A percentile compares a stretch with the other conserved stretches of the same genome.
Evolutionary conservation across 2,113 vertebrate species (phyloP).

Genomic region (Orientallactaga bullata): DNA sequence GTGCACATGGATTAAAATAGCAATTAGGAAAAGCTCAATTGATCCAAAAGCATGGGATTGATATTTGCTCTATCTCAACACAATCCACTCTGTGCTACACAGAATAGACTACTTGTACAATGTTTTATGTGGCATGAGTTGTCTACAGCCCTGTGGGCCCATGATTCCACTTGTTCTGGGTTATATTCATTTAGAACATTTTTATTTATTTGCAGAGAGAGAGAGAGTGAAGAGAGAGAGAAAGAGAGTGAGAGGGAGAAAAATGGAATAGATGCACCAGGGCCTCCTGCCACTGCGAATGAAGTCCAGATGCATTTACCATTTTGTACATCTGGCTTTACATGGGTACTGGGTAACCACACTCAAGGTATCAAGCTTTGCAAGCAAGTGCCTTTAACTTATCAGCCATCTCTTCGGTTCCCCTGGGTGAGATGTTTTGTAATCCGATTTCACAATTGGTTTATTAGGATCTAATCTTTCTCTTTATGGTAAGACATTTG

Average conservation of each 20-base stretch:
- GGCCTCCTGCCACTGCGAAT: no score
- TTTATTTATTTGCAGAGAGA: no score
- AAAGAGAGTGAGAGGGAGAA: no score
- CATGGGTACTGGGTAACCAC: no score
- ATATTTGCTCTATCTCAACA: neutral
- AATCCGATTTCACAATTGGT: slow-evolving; percentile 76
- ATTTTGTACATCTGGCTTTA: no score
- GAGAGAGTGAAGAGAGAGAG: no score
- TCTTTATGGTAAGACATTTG: slow-evolving; percentile 67
- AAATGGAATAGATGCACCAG: no score
- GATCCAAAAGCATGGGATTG: neutral
- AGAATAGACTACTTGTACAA: neutral
- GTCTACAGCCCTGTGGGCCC: slow-evolving; percentile 37
- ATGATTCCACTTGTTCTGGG: slow-evolving; percentile 64
- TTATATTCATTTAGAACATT: no score
- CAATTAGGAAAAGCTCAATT: neutral
- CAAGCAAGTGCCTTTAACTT: no score
- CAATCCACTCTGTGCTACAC: neutral
- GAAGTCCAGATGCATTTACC: no score
- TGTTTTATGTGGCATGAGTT: neutral
- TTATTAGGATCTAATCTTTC: slow-evolving; percentile 73
- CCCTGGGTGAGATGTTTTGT: slow-evolving; percentile 42
- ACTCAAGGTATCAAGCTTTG: no score
- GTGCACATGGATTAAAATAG: neutral
- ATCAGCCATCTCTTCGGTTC: no score